These are phyloP conservation scores for Troides oblongomaculatus DNA, from an alignment of 2,888 invertebrate species.

Conservation along the genomic window DNA sequence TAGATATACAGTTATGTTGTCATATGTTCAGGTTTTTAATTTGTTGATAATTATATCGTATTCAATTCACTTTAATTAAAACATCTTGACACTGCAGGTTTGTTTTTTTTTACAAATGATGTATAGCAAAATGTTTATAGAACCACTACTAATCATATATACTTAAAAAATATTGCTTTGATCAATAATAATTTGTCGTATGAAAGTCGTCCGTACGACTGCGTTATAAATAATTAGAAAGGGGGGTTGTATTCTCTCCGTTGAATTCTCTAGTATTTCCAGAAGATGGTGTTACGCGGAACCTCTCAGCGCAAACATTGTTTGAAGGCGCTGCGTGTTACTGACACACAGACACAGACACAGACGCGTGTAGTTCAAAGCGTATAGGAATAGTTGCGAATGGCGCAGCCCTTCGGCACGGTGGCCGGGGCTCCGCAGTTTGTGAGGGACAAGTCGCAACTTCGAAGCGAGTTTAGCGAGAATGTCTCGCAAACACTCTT, in stretches of 20 bases:
- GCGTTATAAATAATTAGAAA: not conserved
- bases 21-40: no score
- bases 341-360: slow-evolving; percentile 4
- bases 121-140: no score
- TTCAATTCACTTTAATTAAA: no score
- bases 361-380: slow-evolving; percentile 13
- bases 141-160: no score
- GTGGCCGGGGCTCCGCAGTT: not conserved
- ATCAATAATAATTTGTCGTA: no score
- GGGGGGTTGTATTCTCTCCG: not conserved
- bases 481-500: not conserved
- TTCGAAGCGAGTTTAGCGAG: slow-evolving; percentile 1
- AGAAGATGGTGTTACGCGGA: not conserved
- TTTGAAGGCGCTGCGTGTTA: slow-evolving; percentile 16
- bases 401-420: slow-evolving; percentile 2
- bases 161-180: no score
- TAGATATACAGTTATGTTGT: no score
- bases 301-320: not conserved
- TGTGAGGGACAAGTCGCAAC: slow-evolving; percentile 7
- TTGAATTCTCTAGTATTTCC: not conserved
- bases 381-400: slow-evolving; percentile 22
- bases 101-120: no score
- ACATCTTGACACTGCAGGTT: no score
- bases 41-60: no score
- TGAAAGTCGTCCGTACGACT: no score